phyloP scores from a whole-genome alignment of 2,113 vertebrate genomes.

The Fregetta grallaria region DNA sequence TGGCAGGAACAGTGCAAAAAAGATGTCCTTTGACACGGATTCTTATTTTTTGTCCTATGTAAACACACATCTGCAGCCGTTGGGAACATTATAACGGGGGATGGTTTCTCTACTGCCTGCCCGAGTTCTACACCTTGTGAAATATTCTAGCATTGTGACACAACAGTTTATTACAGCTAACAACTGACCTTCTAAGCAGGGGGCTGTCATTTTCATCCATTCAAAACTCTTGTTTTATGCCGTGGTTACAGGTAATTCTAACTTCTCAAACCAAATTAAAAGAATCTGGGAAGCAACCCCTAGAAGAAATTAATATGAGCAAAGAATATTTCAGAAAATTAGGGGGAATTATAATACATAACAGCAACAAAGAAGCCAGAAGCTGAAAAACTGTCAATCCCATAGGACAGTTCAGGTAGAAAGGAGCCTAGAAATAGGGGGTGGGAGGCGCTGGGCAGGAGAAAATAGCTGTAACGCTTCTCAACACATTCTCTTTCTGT shows the following conservation, averaged over 20 bases:
- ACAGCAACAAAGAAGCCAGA: neutral
- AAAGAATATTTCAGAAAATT: neutral
- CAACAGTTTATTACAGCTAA: neutral
- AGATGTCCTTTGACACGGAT: neutral
- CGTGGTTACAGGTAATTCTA: neutral
- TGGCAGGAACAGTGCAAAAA: neutral
- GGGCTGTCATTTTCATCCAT: neutral
- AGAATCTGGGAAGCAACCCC: neutral
- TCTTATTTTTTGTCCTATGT: neutral
- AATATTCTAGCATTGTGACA: neutral
- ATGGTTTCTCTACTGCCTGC: neutral
- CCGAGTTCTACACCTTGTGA: neutral
- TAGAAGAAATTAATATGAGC: neutral
- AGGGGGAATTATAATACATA: accelerated
- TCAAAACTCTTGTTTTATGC: neutral
- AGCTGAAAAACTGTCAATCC: neutral
- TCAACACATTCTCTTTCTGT: neutral
- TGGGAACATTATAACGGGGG: neutral
- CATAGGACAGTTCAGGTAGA: neutral
- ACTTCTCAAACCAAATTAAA: neutral
- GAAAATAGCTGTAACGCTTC: neutral
- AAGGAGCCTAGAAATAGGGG: neutral
- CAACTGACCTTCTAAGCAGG: neutral
- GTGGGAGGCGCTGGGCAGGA: neutral
- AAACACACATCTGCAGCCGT: neutral